Conservation (phyloP, 1,140 invertebrate species). For the Lepidurus packardi region DNA sequence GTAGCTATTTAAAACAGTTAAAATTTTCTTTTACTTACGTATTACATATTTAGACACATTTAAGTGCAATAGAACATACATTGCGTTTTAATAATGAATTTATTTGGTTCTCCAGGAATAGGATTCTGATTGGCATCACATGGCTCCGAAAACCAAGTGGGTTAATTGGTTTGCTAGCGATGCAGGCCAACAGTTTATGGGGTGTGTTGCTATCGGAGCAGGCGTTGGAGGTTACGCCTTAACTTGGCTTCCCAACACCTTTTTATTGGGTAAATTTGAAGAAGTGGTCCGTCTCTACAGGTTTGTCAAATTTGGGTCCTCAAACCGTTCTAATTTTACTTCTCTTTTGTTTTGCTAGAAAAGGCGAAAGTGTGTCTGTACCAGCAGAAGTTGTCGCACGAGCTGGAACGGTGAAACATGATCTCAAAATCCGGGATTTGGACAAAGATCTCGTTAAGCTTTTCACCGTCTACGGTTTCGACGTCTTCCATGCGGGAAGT, state of each 20-base stretch:
- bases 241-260: constrained; percentile 47
- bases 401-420: constrained; percentile 49
- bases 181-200: background rate
- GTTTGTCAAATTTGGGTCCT: constrained; percentile 43
- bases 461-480: constrained; percentile 59
- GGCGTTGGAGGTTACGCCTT: constrained; percentile 9
- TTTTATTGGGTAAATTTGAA: constrained; percentile 49
- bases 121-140: too few relatives aligned
- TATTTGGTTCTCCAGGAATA: too few relatives aligned
- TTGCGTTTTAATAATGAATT: too few relatives aligned
- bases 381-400: constrained; percentile 42
- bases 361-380: constrained; percentile 47
- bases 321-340: constrained; percentile 11
- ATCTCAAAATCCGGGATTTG: constrained; percentile 47
- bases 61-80: too few relatives aligned
- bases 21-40: too few relatives aligned
- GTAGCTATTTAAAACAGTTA: too few relatives aligned
- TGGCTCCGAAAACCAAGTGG: background rate
- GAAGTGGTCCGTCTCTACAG: constrained; percentile 51
- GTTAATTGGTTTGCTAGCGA: constrained; percentile 3
- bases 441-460: constrained; percentile 47
- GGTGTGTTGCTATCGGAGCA: constrained; percentile 26
- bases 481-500: constrained; percentile 53
- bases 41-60: too few relatives aligned
- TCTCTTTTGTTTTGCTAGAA: constrained; percentile 40